These are phyloP conservation scores for Mesocentrotus franciscanus DNA, from an alignment of 53 echinoderm and acorn worm genomes.

Conservation along the genomic window DNA sequence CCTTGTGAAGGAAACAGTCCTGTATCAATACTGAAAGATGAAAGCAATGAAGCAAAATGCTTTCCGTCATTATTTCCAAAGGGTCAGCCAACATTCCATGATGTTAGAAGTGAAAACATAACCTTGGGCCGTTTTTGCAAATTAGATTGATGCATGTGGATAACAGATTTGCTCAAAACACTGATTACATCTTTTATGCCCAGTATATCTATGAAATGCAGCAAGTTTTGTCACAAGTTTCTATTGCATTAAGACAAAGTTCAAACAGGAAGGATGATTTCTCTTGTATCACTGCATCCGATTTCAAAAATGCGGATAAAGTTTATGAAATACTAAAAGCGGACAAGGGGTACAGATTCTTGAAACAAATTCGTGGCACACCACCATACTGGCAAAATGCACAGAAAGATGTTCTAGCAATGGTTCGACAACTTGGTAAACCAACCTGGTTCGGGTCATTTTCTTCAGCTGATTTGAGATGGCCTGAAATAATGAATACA, in stretches of 20 bases:
- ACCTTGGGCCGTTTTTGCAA: slow-evolving; percentile 73
- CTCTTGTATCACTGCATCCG: slow-evolving; percentile 50
- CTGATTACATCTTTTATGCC: slow-evolving; percentile 83
- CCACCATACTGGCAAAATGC: slow-evolving; percentile 77
- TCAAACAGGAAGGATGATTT: slow-evolving; percentile 43
- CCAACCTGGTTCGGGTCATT: slow-evolving; percentile 79
- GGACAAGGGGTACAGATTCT: slow-evolving; percentile 69
- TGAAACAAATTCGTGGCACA: slow-evolving; percentile 77
- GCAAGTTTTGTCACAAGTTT: slow-evolving; percentile 76
- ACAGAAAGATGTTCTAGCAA: slow-evolving; percentile 74
- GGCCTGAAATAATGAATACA: slow-evolving; percentile 70
- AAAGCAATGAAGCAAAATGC: slow-evolving; percentile 71
- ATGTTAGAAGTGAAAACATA: slow-evolving; percentile 65
- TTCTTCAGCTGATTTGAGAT: slow-evolving; percentile 71
- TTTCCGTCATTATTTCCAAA: slow-evolving; percentile 76
- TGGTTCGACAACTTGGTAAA: slow-evolving; percentile 72
- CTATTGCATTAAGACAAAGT: slow-evolving; percentile 83
- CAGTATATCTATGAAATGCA: slow-evolving; percentile 81
- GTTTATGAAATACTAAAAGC: slow-evolving; percentile 64
- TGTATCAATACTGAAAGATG: slow-evolving; percentile 71
- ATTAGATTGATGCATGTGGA: slow-evolving; percentile 72
- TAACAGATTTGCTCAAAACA: slow-evolving; percentile 73
- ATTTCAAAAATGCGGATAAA: slow-evolving; percentile 67
- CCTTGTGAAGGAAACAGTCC: slow-evolving; percentile 83
- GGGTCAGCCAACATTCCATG: slow-evolving; percentile 73